These are phyloP conservation scores for Ellobium chinense DNA, from an alignment of 2,888 invertebrate genomes.

Conservation along the genomic window DNA sequence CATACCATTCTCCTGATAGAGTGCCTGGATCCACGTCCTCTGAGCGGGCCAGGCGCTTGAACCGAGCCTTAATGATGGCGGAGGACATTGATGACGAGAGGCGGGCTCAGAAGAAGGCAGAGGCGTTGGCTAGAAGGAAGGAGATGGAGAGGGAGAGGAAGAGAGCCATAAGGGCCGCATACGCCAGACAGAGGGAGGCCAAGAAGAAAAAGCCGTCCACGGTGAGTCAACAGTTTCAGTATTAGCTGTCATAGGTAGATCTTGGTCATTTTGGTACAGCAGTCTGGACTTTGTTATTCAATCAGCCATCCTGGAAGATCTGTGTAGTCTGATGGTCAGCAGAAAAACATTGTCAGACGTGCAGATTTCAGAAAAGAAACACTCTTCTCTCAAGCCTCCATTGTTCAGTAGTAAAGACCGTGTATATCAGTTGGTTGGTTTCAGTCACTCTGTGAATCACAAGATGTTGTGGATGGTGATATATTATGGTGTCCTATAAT, in stretches of 20 bases:
- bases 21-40: conserved; percentile 70
- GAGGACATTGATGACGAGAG: conserved; percentile 69
- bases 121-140: conserved; percentile 63
- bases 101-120: conserved; percentile 55
- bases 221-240: conserved; percentile 22
- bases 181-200: conserved; percentile 69
- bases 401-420: too few relatives aligned
- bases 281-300: too few relatives aligned
- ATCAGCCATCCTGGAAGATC: too few relatives aligned
- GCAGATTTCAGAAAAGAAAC: too few relatives aligned
- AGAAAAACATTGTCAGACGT: too few relatives aligned
- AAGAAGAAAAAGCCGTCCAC: conserved; percentile 59
- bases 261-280: not conserved
- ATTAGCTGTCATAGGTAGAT: not conserved
- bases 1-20: conserved; percentile 52
- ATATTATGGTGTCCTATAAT: too few relatives aligned
- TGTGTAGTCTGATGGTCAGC: too few relatives aligned
- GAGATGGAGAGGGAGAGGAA: conserved; percentile 75
- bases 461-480: too few relatives aligned
- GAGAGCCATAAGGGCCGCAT: conserved; percentile 74
- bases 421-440: too few relatives aligned
- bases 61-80: conserved; percentile 59
- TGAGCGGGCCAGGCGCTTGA: conserved; percentile 62
- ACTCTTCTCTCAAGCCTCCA: too few relatives aligned
- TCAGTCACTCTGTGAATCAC: too few relatives aligned